Percentiles rank a stretch among this genome's conserved stretches.
Evolutionary conservation across 2,113 vertebrate genomes (phyloP).

Genomic region (Edolisoma coerulescens): DNA sequence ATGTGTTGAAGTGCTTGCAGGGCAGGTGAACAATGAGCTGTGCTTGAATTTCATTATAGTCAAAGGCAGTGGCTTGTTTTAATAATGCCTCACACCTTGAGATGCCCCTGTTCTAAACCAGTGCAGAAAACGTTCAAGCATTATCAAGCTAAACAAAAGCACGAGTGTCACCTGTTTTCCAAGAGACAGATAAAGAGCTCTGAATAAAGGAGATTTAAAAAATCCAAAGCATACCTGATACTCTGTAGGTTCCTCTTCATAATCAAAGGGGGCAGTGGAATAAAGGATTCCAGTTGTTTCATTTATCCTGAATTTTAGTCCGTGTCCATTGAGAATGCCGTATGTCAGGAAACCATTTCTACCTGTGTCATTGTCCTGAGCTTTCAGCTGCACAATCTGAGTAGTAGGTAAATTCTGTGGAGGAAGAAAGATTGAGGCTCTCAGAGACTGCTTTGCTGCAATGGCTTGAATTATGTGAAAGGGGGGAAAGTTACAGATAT

Average conservation of each 20-base stretch:
- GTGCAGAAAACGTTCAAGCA: background rate
- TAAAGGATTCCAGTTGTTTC: conserved; percentile 51
- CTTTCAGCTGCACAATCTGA: conserved; percentile 31
- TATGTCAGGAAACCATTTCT: conserved; percentile 58
- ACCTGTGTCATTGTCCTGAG: conserved; percentile 33
- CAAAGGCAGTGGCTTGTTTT: background rate
- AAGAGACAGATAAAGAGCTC: background rate
- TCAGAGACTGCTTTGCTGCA: background rate
- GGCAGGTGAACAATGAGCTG: background rate
- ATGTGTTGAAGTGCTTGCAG: background rate
- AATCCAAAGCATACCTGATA: conserved; percentile 57
- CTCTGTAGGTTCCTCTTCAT: conserved; percentile 54
- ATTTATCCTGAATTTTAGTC: conserved; percentile 42
- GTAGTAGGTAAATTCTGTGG: background rate
- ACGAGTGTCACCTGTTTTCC: background rate
- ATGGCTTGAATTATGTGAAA: background rate
- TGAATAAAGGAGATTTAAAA: background rate
- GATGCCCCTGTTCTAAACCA: background rate
- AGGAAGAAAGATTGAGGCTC: background rate
- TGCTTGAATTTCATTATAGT: background rate
- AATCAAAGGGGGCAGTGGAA: conserved; percentile 51
- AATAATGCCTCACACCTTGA: background rate
- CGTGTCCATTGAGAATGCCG: background rate
- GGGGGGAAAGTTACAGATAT: background rate
- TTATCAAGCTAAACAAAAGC: background rate